Evolutionary conservation across 1,140 invertebrate genomes (phyloP), one percentile per base, ranked within the genome.

Genomic region (Nomia melanderi): DNA sequence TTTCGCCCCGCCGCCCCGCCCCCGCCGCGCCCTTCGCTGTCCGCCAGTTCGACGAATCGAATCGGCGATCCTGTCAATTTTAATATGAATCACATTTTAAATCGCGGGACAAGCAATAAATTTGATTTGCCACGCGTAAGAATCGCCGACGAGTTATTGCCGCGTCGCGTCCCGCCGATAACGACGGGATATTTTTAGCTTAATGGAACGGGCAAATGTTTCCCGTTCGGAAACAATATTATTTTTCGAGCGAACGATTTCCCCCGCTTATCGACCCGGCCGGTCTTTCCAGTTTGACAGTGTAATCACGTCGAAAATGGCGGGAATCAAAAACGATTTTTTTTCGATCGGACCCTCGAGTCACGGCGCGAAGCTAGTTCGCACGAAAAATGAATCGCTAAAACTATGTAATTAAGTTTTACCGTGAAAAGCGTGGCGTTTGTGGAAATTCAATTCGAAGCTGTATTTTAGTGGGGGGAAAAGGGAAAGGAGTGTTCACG

Each of bases 51-150:
- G 20, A 14, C 20, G 62, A 29, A 64, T 8, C 39, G 23, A 29
- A 27, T 47, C 39, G 39, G 9, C 39, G 39, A 25, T 5, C 9
- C 23, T 6, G 54, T 41, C 27, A 2, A 57, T 47, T 71, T 47
- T 33, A 33, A 47, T 33, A 25, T 1, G n/a, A 17, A 14, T 14
- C 33, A 33, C 20, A 36, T 60, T 60, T 33, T 11, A 12, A 78
- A 78, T 75, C 71, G 56, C 57, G 39, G 31, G 23, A 27, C 41
- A 62, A 72, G 47, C 60, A 29, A n/a, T 63, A 63, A 59, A 59
- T 59, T 59, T 33, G 56, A 59, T 59, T 31, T 59, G 25, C 29
- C 25, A 5, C 9, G 29, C 56, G 29, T 29, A 33, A 29, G 56
- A n/a, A 59, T 59, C 56, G 56, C 0, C 56, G 31, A 33, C 29